Base-by-base conservation (phyloP, 2,888 invertebrate genomes). In the Andrena bucephala region DNA sequence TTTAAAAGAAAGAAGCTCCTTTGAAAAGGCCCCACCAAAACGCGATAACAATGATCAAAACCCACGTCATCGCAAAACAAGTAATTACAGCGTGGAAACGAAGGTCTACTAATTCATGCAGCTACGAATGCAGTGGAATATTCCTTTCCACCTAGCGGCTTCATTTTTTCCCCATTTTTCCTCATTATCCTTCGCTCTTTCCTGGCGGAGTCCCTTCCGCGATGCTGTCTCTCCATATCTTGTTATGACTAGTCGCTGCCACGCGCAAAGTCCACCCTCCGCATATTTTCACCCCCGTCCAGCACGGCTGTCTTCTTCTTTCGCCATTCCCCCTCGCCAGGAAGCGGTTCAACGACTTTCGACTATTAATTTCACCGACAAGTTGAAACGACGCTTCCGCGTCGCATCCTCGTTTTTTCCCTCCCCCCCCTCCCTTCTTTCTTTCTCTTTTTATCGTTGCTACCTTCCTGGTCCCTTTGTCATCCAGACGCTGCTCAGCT, bases 201-300 rank as follows among this genome's bases (percentile, higher is more conserved):
- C 36, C 63, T 27, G 52, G 52, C 8, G 20, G n/a, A 50, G 54
- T 20, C 33, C 48, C 33, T 52, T 54, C 54, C 54, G 60, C 54
- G 42, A 77, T 48, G 8, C 62, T 63, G 79, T 80, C 81, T 57
- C 48, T 62, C 50, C 52, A 36, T 66, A 66, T 66, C 59, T 52
- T 66, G 66, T 80, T 80, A 80, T 54, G 79, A 80, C 78, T 42
- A 66, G 42, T 78, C 60, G 31, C 42, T 70, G 69, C 67, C 69
- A 79, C 31, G 57, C 36, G 36, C 78, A 13, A 66, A 54, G 65
- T 69, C 59, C 36, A 31, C 13, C 57, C 24, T 20, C n/a, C 54
- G 54, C 66, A 42, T 36, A 36, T 68, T 50, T 13, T 10, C 24
- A 31, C 13, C 27, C 31, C 29, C 24, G 13, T 20, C n/a, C 42